Conservation (phyloP, 2,888 invertebrate species). For the Oscheius myriophilus region DNA sequence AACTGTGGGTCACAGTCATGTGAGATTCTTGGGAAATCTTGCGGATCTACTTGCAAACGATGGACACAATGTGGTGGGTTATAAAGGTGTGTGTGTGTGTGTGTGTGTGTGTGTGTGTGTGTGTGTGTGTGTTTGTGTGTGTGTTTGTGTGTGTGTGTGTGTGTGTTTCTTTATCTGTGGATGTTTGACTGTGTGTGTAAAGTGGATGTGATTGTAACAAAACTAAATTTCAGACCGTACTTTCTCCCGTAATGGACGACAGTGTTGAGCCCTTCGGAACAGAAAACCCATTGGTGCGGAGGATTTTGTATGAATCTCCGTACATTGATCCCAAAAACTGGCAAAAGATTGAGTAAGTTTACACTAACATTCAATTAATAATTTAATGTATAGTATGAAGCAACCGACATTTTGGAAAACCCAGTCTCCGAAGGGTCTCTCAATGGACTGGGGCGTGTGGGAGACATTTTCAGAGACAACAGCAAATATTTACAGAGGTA, state of each 20-base stretch:
- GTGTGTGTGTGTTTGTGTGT: no score
- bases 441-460: neutral
- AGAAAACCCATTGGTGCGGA: slow-evolving; percentile 7
- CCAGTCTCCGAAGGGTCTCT: neutral
- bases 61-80: slow-evolving; percentile 28
- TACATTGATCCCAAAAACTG: neutral
- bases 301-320: slow-evolving; percentile 10
- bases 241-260: slow-evolving; percentile 15
- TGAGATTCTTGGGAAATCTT: slow-evolving; percentile 19
- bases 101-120: no score
- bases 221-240: slow-evolving; percentile 21
- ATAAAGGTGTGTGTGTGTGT: slow-evolving; percentile 2
- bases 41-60: slow-evolving; percentile 23
- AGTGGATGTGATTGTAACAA: no score
- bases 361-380: no score
- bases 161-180: no score
- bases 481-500: slow-evolving; percentile 8
- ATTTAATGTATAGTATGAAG: slow-evolving; percentile 15
- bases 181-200: no score
- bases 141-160: no score
- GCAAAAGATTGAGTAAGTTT: slow-evolving; percentile 10
- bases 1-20: slow-evolving; percentile 21
- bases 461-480: neutral
- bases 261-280: slow-evolving; percentile 14
- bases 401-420: slow-evolving; percentile 9